These are phyloP conservation scores for Abrostola triplasia DNA, from an alignment of 2,888 invertebrate species.

Conservation along the genomic window DNA sequence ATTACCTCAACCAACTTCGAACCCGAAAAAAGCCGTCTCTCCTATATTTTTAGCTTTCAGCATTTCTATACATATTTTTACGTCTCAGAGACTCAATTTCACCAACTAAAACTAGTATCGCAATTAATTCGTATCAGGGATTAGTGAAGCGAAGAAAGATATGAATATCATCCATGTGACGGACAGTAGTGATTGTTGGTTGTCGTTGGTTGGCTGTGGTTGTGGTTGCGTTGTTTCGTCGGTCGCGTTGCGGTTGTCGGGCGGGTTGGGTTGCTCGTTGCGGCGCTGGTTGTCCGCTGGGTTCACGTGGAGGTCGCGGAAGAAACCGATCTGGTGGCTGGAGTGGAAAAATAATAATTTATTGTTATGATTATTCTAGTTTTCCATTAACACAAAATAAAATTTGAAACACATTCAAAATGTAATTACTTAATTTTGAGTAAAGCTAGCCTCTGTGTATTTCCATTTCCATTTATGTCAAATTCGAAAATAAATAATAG, in stretches of 20 bases:
- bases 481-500: too few species aligned
- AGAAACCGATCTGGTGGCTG: constrained; percentile 93
- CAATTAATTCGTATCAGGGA: constrained; percentile 93
- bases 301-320: constrained; percentile 88
- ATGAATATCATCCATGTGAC: constrained; percentile 96
- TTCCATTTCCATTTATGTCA: too few species aligned
- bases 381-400: too few species aligned
- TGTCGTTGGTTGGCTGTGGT: constrained; percentile 53
- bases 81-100: constrained; percentile 38
- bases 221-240: not conserved
- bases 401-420: too few species aligned
- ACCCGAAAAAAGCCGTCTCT: not conserved
- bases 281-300: constrained; percentile 56
- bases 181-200: constrained; percentile 88
- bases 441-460: too few species aligned
- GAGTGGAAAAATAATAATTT: constrained; percentile 11
- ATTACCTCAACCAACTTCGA: constrained; percentile 2
- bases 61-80: constrained; percentile 44
- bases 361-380: too few species aligned
- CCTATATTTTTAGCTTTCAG: constrained; percentile 36
- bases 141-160: constrained; percentile 97
- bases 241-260: constrained; percentile 9
- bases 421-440: too few species aligned
- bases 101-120: constrained; percentile 14
- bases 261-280: constrained; percentile 41